Evolutionary conservation across 2,113 vertebrate genomes (phyloP).

Genomic region (Lasiurus cinereus): DNA sequence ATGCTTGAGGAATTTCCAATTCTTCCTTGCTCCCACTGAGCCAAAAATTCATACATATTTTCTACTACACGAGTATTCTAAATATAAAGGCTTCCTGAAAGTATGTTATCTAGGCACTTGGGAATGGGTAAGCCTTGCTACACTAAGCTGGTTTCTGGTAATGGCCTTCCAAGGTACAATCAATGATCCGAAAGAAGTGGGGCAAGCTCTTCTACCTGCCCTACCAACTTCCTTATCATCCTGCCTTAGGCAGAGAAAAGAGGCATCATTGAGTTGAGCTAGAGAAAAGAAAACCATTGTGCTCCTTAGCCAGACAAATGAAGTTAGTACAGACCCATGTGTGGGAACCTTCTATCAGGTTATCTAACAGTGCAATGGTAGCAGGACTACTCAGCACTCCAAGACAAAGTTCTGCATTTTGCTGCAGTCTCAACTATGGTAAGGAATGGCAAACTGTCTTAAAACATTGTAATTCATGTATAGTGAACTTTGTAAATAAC

Average conservation of each 20-base stretch:
- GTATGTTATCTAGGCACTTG: background rate
- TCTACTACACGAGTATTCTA: slow-evolving; percentile 12
- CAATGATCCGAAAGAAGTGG: slow-evolving; percentile 53
- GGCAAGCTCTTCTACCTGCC: slow-evolving; percentile 41
- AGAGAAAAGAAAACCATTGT: background rate
- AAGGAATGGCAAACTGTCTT: background rate
- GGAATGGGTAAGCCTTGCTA: background rate
- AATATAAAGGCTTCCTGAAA: slow-evolving; percentile 54
- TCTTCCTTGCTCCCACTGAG: slow-evolving; percentile 43
- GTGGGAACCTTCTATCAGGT: background rate
- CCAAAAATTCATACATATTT: slow-evolving; percentile 47
- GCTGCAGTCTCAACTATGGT: background rate
- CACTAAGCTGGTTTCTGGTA: slow-evolving; percentile 50
- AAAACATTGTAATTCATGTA: background rate
- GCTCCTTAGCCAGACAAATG: slow-evolving; percentile 23
- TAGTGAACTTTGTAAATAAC: slow-evolving; percentile 41
- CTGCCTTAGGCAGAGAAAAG: slow-evolving; percentile 60
- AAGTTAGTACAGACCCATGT: background rate
- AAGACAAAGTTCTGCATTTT: background rate
- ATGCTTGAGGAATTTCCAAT: background rate
- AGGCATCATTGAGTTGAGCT: slow-evolving; percentile 1
- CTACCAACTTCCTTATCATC: slow-evolving; percentile 62
- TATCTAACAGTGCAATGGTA: slow-evolving; percentile 31
- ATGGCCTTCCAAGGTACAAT: background rate
- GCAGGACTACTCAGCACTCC: background rate